Conservation (phyloP, 2,888 invertebrate genomes). For the Reticulitermes lucifugus region DNA sequence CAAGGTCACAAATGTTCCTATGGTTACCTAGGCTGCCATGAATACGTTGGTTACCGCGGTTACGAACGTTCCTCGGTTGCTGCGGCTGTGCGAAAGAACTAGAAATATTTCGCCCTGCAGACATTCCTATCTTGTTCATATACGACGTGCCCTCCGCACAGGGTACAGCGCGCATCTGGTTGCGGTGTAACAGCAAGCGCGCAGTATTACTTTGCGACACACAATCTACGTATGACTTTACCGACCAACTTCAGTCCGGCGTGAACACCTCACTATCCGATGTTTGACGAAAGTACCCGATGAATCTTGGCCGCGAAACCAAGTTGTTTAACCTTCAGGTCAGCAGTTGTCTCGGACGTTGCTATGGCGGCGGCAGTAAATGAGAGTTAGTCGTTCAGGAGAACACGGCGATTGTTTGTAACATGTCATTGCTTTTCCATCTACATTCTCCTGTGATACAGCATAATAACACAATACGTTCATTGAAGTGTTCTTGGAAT, state of each 20-base stretch:
- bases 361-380: not conserved
- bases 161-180: too few species aligned
- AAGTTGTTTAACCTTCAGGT: not conserved
- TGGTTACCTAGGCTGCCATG: too few species aligned
- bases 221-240: too few species aligned
- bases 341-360: not conserved
- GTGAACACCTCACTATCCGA: not conserved
- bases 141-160: too few species aligned
- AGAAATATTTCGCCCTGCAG: too few species aligned
- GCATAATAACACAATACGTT: not conserved
- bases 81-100: too few species aligned
- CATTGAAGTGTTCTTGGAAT: not conserved
- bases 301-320: not conserved
- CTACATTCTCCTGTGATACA: not conserved
- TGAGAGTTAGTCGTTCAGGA: not conserved
- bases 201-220: too few species aligned
- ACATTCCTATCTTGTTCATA: too few species aligned
- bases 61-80: too few species aligned
- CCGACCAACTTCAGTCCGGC: not conserved
- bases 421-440: constrained; percentile 11
- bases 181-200: too few species aligned
- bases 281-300: constrained; percentile 10
- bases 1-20: too few species aligned
- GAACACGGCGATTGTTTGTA: not conserved
- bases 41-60: too few species aligned